Evolutionary conservation across 2,113 vertebrate species (phyloP).

Genomic region (Zosterops pallidus): DNA sequence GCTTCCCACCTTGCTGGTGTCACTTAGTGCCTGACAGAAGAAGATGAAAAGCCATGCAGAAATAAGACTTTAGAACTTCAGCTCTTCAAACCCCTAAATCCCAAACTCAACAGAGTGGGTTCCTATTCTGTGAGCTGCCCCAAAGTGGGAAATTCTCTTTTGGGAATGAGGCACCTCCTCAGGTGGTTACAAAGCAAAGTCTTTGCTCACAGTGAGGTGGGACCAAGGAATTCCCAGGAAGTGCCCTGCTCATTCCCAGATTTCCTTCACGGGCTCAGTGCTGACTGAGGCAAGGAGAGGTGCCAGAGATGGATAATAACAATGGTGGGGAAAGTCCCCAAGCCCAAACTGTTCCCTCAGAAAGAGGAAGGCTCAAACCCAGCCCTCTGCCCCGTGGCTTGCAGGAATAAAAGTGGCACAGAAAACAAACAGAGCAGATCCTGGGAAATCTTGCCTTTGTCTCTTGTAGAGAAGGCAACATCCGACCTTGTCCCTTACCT

Average conservation of each 20-base stretch:
- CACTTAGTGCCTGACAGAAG: background rate
- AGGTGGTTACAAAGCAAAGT: background rate
- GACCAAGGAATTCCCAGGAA: rapidly evolving
- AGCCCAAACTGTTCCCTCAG: background rate
- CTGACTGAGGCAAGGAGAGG: background rate
- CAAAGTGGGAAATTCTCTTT: background rate
- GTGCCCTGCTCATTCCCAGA: rapidly evolving
- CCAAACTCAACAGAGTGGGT: too few relatives aligned
- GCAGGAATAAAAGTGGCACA: background rate
- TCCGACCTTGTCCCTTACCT: background rate
- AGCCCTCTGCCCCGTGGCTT: background rate
- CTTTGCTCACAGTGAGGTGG: background rate
- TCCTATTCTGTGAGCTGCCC: background rate
- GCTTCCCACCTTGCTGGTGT: background rate
- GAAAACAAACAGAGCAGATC: background rate
- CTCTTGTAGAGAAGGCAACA: background rate
- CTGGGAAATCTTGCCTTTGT: background rate
- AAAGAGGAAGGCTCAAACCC: background rate
- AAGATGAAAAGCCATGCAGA: background rate
- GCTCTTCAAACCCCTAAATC: background rate
- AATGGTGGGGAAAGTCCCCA: rapidly evolving
- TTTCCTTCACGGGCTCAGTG: rapidly evolving
- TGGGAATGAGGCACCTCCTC: background rate
- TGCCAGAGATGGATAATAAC: rapidly evolving
- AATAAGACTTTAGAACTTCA: background rate